Conservation (phyloP, 2,888 invertebrate genomes). For the Adela reaumurella region DNA sequence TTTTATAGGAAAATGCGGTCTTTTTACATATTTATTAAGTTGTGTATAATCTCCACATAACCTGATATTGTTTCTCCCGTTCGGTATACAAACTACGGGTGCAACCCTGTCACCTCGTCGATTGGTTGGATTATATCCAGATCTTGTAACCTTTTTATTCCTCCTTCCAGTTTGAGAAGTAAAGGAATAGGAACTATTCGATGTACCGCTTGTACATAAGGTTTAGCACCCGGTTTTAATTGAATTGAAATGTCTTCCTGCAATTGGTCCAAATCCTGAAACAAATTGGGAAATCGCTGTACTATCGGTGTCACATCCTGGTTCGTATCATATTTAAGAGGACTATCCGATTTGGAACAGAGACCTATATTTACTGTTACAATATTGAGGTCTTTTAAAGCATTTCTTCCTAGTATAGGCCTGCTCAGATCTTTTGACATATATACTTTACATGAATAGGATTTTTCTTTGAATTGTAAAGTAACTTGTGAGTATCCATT, state of each 20-base stretch:
- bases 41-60: slow-evolving; percentile 6
- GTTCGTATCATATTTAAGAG: slow-evolving; percentile 1
- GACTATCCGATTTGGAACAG: slow-evolving; percentile 1
- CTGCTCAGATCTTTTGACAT: slow-evolving; percentile 1
- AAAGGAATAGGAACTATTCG: slow-evolving; percentile 4
- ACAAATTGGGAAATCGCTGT: slow-evolving; percentile 5
- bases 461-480: not conserved
- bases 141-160: slow-evolving; percentile 1
- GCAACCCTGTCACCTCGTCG: slow-evolving; percentile 4
- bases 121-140: not conserved
- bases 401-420: no score
- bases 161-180: slow-evolving; percentile 2
- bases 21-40: slow-evolving; percentile 5
- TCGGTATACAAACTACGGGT: slow-evolving; percentile 4
- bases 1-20: no score
- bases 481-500: not conserved
- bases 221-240: slow-evolving; percentile 2
- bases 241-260: slow-evolving; percentile 4
- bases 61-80: not conserved
- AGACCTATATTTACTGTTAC: no score
- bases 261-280: slow-evolving; percentile 7
- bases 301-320: not conserved
- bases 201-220: slow-evolving; percentile 4
- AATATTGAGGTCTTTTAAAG: slow-evolving; percentile 3
- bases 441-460: slow-evolving; percentile 2